phyloP scores from a whole-genome alignment of 2,797 vertebrate genomes.

The Scolopax bukidnonensis region DNA sequence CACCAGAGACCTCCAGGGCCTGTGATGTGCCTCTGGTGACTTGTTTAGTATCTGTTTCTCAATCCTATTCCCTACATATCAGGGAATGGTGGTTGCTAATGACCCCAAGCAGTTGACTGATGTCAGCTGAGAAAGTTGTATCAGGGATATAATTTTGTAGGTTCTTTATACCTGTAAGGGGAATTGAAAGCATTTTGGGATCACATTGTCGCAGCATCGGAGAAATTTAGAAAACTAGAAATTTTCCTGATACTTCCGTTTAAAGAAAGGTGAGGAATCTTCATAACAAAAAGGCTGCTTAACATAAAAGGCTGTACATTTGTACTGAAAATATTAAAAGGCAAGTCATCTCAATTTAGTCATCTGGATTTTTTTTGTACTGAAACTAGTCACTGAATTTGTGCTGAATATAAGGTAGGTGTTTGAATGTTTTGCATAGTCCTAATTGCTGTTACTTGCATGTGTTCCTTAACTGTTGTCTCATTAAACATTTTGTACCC shows the following conservation, averaged over 20 bases:
- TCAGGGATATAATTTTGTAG: not conserved
- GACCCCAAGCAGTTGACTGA: not conserved
- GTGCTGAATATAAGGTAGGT: not conserved
- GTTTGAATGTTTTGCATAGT: not conserved
- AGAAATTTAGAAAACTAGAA: not conserved
- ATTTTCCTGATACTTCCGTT: not conserved
- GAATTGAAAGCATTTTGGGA: not conserved
- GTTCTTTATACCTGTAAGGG: not conserved
- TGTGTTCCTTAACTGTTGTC: not conserved
- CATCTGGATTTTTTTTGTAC: not conserved
- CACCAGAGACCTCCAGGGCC: not conserved
- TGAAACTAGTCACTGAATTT: not conserved
- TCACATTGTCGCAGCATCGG: rapidly evolving
- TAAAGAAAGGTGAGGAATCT: not conserved
- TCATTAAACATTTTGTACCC: not conserved
- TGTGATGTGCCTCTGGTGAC: not conserved
- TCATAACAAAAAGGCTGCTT: not conserved
- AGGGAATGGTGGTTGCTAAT: not conserved
- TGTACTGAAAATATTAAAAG: not conserved
- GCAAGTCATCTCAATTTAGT: not conserved
- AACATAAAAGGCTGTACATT: not conserved
- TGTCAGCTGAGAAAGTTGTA: not conserved
- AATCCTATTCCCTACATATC: not conserved
- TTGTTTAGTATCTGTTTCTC: not conserved
- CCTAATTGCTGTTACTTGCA: not conserved